These are phyloP conservation scores for Pipra filicauda DNA, from an alignment of 2,113 vertebrate genomes.

Conservation along the genomic window DNA sequence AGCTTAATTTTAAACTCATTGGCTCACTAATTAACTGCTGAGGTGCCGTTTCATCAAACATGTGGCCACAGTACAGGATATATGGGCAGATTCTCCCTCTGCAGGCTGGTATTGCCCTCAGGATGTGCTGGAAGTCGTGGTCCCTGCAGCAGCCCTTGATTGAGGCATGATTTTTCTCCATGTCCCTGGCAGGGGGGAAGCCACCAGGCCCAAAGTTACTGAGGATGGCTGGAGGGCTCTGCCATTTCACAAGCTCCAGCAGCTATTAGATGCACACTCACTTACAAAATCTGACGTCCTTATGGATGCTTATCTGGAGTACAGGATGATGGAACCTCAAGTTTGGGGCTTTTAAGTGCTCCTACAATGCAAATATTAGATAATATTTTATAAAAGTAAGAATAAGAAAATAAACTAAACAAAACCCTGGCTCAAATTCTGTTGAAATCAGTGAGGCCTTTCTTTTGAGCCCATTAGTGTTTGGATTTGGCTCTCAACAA, in stretches of 20 bases:
- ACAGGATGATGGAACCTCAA: not conserved
- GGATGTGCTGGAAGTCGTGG: not conserved
- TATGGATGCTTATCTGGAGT: not conserved
- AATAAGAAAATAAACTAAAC: not conserved
- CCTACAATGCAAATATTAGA: not conserved
- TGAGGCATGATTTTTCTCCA: not conserved
- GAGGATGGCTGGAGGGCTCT: not conserved
- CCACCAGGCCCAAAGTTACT: not conserved
- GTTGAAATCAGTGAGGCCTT: not conserved
- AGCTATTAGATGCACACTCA: not conserved
- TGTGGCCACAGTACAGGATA: rapidly evolving
- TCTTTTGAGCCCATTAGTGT: not conserved
- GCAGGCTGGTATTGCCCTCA: not conserved
- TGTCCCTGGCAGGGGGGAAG: not conserved
- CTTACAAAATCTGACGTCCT: not conserved
- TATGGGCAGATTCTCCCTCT: not conserved
- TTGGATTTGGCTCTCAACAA: not conserved
- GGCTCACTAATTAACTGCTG: not conserved
- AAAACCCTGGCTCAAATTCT: not conserved
- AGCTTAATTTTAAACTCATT: not conserved
- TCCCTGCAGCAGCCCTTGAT: not conserved
- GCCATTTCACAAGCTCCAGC: not conserved
- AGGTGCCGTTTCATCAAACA: not conserved
- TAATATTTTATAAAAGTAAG: not conserved
- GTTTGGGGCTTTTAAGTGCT: not conserved